Base-by-base conservation (phyloP, 2,113 vertebrate species). In the Prunella himalayana region DNA sequence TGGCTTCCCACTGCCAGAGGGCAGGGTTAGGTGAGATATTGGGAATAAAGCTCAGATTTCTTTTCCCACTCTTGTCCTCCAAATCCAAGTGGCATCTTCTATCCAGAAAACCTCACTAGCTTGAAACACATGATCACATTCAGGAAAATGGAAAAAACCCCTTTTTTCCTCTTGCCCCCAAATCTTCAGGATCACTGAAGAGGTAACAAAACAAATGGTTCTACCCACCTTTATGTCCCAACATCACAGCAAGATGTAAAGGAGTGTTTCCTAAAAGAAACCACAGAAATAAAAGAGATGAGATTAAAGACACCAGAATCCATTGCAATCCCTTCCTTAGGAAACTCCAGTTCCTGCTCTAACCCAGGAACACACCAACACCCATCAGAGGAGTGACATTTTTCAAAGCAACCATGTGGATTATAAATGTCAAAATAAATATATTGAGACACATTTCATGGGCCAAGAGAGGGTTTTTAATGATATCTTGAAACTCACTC, bases 171-270 rank as follows among this genome's bases (percentile, higher is more conserved):
- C 50, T 44, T 51, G 28, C 20, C 27, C 54, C 27, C 10, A 28
- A 14, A n/a, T 7, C 42, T 80, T 63, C 17, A 41, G 33, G n/a
- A 65, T 44, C 25, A 66, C 12, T 51, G 35, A 41, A 86, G 64
- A 50, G 50, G 41, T 23, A 87, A 90, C 41, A 94, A 75, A 54
- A 61, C 31, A 51, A 39, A 42, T 13, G 45, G 41, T 23, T 83
- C 78, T 95, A 98, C 99, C 98, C 96, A 99, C 99, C 99, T 99
- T 99, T 99, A 97, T 99, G 98, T 70, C 99, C 99, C 98, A 99
- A 98, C 99, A 99, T 99, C 94, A 99, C 99, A 97, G 99, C 99
- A 70, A 99, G 99, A 97, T 99, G 99, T 94, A 99, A 97, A 61
- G 99, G 99, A 93, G 99, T 99, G 97, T 99, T 99, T 98, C 99